phyloP scores from a whole-genome alignment of 1,140 invertebrate genomes.

The Ruditapes philippinarum region DNA sequence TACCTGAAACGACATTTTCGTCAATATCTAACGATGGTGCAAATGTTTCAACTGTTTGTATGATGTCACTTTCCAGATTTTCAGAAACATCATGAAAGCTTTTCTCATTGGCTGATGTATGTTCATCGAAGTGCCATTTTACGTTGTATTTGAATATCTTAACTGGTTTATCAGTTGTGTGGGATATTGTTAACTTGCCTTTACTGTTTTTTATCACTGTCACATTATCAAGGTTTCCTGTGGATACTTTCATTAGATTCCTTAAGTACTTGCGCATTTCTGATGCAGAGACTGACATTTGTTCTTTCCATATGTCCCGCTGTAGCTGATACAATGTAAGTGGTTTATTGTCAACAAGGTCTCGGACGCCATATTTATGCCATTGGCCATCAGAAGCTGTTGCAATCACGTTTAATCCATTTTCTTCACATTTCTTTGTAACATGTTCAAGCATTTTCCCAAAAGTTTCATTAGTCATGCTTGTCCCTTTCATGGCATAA shows the following conservation, averaged over 20 bases:
- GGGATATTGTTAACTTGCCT: not conserved
- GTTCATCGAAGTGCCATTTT: too few relatives aligned
- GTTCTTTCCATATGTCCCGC: not conserved
- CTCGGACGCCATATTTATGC: conserved; percentile 6
- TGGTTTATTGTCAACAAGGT: not conserved
- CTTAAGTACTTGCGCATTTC: too few relatives aligned
- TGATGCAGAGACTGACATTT: not conserved
- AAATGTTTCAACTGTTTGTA: too few relatives aligned
- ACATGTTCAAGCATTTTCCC: not conserved
- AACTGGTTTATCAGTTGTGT: not conserved
- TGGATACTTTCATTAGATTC: not conserved
- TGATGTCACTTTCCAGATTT: too few relatives aligned
- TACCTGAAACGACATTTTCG: too few relatives aligned
- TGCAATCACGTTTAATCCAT: not conserved
- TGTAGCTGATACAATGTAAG: conserved; percentile 10
- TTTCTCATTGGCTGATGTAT: too few relatives aligned
- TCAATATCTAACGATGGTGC: too few relatives aligned
- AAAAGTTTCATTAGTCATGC: not conserved
- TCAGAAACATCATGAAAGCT: too few relatives aligned
- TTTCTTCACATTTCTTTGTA: not conserved
- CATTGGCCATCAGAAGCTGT: not conserved
- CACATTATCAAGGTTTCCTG: not conserved
- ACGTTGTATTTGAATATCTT: too few relatives aligned
- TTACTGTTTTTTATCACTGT: not conserved
- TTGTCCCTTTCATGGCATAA: conserved; percentile 24